These are phyloP conservation scores for Bilobella aurantiaca DNA, from an alignment of 1,140 invertebrate species.

Conservation along the genomic window DNA sequence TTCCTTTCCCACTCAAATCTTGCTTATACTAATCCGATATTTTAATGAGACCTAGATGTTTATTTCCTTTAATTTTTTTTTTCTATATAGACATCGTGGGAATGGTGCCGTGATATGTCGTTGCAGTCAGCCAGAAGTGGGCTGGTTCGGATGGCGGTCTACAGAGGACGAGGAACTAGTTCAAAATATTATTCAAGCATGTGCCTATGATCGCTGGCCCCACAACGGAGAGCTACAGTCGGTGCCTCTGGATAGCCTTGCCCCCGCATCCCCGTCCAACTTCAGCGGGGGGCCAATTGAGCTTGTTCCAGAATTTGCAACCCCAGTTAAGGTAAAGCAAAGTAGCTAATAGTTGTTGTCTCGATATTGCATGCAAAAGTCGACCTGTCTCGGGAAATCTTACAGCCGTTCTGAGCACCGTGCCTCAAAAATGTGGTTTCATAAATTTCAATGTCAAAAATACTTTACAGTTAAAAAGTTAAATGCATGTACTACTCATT, in stretches of 20 bases:
- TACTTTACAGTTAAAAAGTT: no score
- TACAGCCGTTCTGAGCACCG: no score
- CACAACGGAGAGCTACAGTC: slow-evolving; percentile 6
- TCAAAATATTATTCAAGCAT: slow-evolving; percentile 70
- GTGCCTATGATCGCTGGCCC: slow-evolving; percentile 42
- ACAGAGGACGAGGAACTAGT: slow-evolving; percentile 76
- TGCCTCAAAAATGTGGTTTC: no score
- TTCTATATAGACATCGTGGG: slow-evolving; percentile 55
- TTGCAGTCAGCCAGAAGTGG: slow-evolving; percentile 84
- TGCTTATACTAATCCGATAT: no score
- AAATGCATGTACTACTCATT: no score
- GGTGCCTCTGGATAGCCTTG: not conserved
- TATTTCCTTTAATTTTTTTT: slow-evolving; percentile 20
- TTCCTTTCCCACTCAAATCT: no score
- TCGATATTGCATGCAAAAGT: not conserved
- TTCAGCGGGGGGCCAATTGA: slow-evolving; percentile 18
- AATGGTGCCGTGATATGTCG: slow-evolving; percentile 88
- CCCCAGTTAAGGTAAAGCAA: slow-evolving; percentile 15
- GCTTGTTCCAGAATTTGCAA: slow-evolving; percentile 24
- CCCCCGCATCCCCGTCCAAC: not conserved
- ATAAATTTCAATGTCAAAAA: no score
- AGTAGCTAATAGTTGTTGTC: not conserved
- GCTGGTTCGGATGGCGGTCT: slow-evolving; percentile 85
- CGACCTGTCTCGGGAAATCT: no score
- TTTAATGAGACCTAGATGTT: no score